Evolutionary conservation across 92 coral and sea anemone species (phyloP).

Genomic region (Porites cylindrica): DNA sequence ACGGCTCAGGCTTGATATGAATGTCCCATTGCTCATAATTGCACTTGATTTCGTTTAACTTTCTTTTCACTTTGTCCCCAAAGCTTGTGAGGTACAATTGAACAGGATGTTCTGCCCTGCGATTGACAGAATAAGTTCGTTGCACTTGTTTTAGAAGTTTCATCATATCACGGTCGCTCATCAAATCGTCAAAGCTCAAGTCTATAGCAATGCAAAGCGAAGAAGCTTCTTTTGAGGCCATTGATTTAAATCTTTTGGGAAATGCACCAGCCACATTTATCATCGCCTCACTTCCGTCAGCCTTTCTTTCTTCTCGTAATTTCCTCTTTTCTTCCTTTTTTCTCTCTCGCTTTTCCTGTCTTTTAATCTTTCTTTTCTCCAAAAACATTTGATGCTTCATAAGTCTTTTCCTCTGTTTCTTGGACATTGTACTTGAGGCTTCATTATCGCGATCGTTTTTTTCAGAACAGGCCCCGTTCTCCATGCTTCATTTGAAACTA

Average conservation of each 20-base stretch:
- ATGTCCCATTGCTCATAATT: conserved; percentile 92
- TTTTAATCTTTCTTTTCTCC: conserved; percentile 71
- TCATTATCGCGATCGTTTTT: neutral
- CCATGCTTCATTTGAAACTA: neutral
- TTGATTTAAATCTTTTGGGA: conserved; percentile 73
- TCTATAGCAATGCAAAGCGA: conserved; percentile 87
- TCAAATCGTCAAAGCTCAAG: conserved; percentile 88
- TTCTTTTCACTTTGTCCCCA: conserved; percentile 74
- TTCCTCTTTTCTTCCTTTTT: conserved; percentile 65
- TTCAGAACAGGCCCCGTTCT: neutral
- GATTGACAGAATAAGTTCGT: conserved; percentile 87
- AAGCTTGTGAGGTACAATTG: conserved; percentile 94
- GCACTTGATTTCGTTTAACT: conserved; percentile 66
- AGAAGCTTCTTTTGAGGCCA: conserved; percentile 86
- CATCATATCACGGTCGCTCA: conserved; percentile 85
- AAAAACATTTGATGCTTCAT: conserved; percentile 79
- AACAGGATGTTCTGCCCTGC: conserved; percentile 83
- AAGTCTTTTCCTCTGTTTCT: conserved; percentile 81
- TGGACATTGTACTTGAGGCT: conserved; percentile 60
- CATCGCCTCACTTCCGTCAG: conserved; percentile 17
- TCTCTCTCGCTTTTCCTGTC: conserved; percentile 71
- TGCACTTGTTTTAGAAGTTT: conserved; percentile 94
- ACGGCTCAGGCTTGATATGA: conserved; percentile 73
- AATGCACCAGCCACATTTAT: conserved; percentile 14
- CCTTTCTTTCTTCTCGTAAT: conserved; percentile 52